Evolutionary conservation across 2,113 vertebrate genomes (phyloP), one percentile per base, ranked within the genome.

Genomic region (Elephas maximus): DNA sequence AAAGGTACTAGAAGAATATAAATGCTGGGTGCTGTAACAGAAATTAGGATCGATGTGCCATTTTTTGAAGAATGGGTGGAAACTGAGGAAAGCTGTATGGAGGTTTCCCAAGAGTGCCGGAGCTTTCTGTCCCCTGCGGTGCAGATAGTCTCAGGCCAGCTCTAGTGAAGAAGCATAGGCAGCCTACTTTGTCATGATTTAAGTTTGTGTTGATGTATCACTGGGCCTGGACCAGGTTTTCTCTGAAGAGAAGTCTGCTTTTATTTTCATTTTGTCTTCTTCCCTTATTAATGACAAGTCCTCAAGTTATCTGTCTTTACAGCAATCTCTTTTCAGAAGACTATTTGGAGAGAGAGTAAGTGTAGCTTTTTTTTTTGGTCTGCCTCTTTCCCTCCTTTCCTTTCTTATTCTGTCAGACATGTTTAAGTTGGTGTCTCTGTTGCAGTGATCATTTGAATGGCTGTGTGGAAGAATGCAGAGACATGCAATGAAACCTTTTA

Each of bases 291-390:
- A 74, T 84, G 73, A 83, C 14, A 91, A 62, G 37, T 74, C 45
- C n/a, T 96, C 30, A 65, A 85, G 12, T n/a, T 91, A 87, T 5
- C 23, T 85, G 73, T 93, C 62, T 93, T 93, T 76, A 77, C 10
- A 77, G 28, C 84, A 30, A 96, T 51, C 20, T 95, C 76, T 92
- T 94, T 96, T 94, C 53, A 84, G 80, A 92, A 88, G 60, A 84
- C 7, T 88, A 6, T 92, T 92, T 91, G 86, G 33, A 79, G 51
- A 96, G 69, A 79, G 62, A 94, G 41, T 88, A 85, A 95, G 57
- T 33, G 62, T 83, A 78, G 44, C 65, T 37, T 73, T 71, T 71
- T 57, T 92, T 88, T 88, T 33, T 82, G 65, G n/a, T 79, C 44
- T 91, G 23, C 7, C 78, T 1, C 41, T 94, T 90, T 74, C 33